Evolutionary conservation across 2,797 vertebrate genomes (phyloP), one percentile per base, ranked within the genome.

Genomic region (Xyrichtys novacula): DNA sequence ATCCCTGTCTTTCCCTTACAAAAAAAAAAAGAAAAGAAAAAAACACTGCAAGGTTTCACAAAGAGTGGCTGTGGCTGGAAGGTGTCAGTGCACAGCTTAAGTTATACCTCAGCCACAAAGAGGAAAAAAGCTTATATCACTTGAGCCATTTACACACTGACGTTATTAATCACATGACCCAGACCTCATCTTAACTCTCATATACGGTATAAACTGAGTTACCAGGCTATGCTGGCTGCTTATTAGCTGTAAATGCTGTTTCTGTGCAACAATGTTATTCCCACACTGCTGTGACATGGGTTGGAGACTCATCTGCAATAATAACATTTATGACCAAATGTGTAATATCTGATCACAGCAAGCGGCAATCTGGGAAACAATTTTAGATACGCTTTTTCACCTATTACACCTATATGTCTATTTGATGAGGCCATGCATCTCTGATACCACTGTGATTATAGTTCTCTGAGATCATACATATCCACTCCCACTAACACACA

Each of bases 401-500:
- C n/a, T n/a, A n/a, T n/a, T 16, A 20, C 17, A 12, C 26, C 11
- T 17, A 17, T 22, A 5, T 60, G 23, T 54, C 25, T 40, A 26
- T 67, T 73, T 67, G 29, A 53, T 32, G 10, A 63, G 43, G 46
- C 29, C 20, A 34, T 38, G 31, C 34, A 25, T 34, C 14, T 72
- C 19, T 75, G 54, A 67, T 53, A 48, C 38, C 11, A 42, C 16
- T 32, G 4, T 15, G 19, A 59, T 48, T 63, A 31, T 23, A 15
- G n/a, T 56, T 44, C 56, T 64, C 32, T 40, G 7, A 7, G 23
- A 65, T 53, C 64, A 63, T n/a, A 40, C 49, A 43, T 48, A 67
- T 80, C 69, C 47, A 32, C 39, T 69, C 57, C 46, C 38, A 22
- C 52, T 76, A 47, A 54, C 32, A 31, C 36, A 46, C 34, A 28